These are phyloP conservation scores for Trochalopteron elliotii DNA, from an alignment of 2,113 vertebrate genomes.

Conservation along the genomic window DNA sequence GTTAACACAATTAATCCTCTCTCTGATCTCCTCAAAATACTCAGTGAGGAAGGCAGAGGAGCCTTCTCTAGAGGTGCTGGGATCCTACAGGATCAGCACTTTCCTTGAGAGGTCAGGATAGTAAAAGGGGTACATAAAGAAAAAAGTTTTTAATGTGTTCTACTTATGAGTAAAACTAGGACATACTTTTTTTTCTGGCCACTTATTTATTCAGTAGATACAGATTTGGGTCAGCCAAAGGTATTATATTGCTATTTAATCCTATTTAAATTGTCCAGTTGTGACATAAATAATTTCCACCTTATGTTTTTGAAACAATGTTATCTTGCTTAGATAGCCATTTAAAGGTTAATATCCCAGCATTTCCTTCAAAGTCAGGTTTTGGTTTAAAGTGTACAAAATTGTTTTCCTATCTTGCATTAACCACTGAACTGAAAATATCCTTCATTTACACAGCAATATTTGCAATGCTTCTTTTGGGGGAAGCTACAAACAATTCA, in stretches of 20 bases:
- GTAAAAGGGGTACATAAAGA: neutral
- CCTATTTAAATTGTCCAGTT: neutral
- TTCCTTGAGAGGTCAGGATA: neutral
- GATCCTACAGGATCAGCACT: neutral
- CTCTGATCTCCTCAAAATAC: neutral
- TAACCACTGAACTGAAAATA: slow-evolving; percentile 42
- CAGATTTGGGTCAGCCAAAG: neutral
- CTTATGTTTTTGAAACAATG: neutral
- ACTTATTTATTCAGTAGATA: slow-evolving; percentile 4
- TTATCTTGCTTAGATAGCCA: neutral
- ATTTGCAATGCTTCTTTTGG: neutral
- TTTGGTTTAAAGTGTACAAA: neutral
- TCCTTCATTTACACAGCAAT: neutral
- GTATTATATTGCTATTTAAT: neutral
- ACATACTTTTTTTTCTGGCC: neutral
- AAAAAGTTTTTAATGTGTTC: neutral
- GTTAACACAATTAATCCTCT: neutral
- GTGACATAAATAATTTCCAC: neutral
- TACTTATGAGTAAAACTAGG: neutral
- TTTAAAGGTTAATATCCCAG: neutral
- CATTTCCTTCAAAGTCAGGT: neutral
- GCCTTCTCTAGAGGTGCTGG: neutral
- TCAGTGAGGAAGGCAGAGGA: neutral
- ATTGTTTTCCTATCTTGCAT: neutral
- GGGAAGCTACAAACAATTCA: slow-evolving; percentile 4